Base-by-base conservation (phyloP, 2,113 vertebrate genomes). In the Catharus bicknelli region DNA sequence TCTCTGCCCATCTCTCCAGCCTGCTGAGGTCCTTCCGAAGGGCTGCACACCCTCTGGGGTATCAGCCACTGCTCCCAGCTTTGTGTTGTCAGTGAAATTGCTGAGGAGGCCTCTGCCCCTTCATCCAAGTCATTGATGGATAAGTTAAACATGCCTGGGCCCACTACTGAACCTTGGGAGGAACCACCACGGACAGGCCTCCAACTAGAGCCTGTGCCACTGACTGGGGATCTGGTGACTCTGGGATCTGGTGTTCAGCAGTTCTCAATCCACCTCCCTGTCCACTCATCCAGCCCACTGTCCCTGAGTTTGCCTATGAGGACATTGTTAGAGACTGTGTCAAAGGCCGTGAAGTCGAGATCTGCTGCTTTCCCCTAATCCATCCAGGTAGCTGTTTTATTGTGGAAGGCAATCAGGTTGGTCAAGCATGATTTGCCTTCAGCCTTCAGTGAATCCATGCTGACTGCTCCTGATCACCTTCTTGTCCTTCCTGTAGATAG, bases 131-230 rank as follows among this genome's bases (percentile, higher is more conserved):
- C 6, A 13, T 1, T 57, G 82, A 48, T 57, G 43, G 42, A 0
- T 7, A 27, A 64, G 6, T 48, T 64, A 66, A 74, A 57, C 42
- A 48, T 5, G 9, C 7, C 6, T 23, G 6, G 42, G 21, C 21
- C 4, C 10, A 21, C 1, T 29, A 1, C 0, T 10, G 29, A 18
- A 23, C 19, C 29, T 25, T 42, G 43, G 12, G 19, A 1, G 12
- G 1, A 20, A 29, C 10, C 23, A 57, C 19, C 0, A 40, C 0
- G 0, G 1, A 55, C 22, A 55, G 34, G 15, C 21, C n/a, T 73
- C 27, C 58, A 38, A 0, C 7, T 4, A 2, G 15, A 38, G 2
- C 29, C 16, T 57, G 10, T 57, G 42, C 15, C 42, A 13, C 42
- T 40, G 29, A 19, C n/a, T 32, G n/a, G n/a, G n/a, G n/a, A n/a